A percentile compares a stretch with the other conserved stretches of the same genome.
phyloP scores from a whole-genome alignment of 2,797 vertebrate species.

The Erithacus rubecula region DNA sequence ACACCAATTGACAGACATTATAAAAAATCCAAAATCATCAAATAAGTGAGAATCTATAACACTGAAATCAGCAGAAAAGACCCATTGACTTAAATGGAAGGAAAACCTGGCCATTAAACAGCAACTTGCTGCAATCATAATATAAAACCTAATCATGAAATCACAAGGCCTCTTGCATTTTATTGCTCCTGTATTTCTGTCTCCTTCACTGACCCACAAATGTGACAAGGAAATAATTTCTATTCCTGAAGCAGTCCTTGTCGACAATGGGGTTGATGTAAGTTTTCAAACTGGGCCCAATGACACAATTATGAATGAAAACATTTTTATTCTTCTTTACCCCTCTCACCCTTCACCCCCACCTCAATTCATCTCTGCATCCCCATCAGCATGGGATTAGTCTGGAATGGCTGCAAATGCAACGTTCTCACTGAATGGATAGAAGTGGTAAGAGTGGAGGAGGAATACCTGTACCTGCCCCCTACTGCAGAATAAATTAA shows the following conservation, averaged over 20 bases:
- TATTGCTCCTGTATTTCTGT: neutral
- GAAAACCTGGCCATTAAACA: slow-evolving; percentile 3
- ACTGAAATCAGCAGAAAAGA: slow-evolving; percentile 16
- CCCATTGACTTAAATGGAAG: neutral
- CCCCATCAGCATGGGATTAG: neutral
- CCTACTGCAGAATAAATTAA: neutral
- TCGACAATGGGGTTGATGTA: neutral
- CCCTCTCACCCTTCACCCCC: fast-evolving
- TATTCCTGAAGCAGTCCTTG: neutral
- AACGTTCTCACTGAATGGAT: neutral
- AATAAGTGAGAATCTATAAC: neutral
- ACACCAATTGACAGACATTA: neutral
- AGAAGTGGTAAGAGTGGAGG: neutral
- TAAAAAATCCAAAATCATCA: slow-evolving; percentile 23
- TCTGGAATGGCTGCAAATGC: neutral
- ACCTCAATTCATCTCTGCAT: fast-evolving
- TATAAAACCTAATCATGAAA: neutral
- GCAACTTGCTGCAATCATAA: neutral
- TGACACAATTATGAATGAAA: neutral
- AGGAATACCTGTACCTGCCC: neutral
- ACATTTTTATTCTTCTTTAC: neutral
- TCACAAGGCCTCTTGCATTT: neutral
- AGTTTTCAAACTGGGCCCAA: neutral
- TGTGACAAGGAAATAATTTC: neutral
- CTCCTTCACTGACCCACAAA: neutral